Evolutionary conservation across 1,140 invertebrate species (phyloP).

Genomic region (Cecropterus lyciades): DNA sequence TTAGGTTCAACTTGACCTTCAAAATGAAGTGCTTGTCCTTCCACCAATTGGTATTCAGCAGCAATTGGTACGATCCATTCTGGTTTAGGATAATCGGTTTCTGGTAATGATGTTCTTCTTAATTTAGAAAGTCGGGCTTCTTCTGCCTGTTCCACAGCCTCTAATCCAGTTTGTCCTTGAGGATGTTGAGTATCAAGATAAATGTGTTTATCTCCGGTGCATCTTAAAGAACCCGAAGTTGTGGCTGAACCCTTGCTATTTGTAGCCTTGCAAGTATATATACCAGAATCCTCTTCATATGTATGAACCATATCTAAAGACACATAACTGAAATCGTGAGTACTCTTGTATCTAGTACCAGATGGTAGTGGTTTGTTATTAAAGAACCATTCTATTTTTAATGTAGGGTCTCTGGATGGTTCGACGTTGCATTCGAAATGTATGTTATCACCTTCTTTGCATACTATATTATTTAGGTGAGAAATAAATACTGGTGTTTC

Average conservation of each 20-base stretch:
- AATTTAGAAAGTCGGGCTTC: constrained; percentile 89
- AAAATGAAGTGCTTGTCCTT: constrained; percentile 95
- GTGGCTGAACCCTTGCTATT: constrained; percentile 95
- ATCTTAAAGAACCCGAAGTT: constrained; percentile 94
- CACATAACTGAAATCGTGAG: constrained; percentile 95
- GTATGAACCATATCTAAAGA: constrained; percentile 92
- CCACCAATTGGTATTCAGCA: constrained; percentile 93
- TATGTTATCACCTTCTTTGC: constrained; percentile 94
- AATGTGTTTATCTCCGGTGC: constrained; percentile 91
- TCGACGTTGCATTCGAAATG: constrained; percentile 98
- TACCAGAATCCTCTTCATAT: constrained; percentile 94
- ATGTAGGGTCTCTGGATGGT: constrained; percentile 96
- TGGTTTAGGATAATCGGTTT: constrained; percentile 93
- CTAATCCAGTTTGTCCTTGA: constrained; percentile 93
- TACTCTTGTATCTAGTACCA: constrained; percentile 92
- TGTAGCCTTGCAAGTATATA: constrained; percentile 96
- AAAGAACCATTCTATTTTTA: constrained; percentile 96
- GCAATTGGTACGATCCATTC: constrained; percentile 93
- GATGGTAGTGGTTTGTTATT: constrained; percentile 93
- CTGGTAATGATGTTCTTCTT: constrained; percentile 86
- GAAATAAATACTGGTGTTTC: constrained; percentile 95
- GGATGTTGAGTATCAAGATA: constrained; percentile 96
- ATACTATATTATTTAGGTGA: constrained; percentile 95
- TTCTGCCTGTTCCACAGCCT: constrained; percentile 94
- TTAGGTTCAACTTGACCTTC: constrained; percentile 98